Evolutionary conservation across 2,113 vertebrate genomes (phyloP).

Genomic region (Ivindomyrus marchei): DNA sequence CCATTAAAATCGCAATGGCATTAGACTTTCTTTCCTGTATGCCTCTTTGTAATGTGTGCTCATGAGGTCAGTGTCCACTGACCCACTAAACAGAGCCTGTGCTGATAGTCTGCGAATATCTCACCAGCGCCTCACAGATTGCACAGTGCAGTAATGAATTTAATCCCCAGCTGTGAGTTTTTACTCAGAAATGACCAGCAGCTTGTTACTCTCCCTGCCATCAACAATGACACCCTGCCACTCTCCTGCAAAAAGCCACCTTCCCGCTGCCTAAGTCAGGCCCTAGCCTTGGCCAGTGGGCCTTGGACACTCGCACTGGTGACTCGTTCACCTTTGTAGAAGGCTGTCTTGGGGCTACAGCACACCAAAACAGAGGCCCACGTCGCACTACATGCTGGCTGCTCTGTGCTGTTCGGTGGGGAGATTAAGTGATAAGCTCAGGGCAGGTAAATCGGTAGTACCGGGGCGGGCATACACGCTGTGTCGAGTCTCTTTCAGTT

Average conservation of each 20-base stretch:
- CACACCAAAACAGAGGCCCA: neutral
- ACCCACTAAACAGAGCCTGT: neutral
- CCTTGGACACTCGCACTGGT: neutral
- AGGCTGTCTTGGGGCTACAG: neutral
- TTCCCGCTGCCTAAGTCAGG: neutral
- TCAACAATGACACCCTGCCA: neutral
- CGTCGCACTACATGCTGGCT: neutral
- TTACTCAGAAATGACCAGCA: slow-evolving; percentile 3
- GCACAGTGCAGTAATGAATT: neutral
- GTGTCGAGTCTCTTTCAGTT: neutral
- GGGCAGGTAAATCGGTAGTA: neutral
- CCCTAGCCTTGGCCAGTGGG: neutral
- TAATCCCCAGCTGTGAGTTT: neutral
- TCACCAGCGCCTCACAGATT: neutral
- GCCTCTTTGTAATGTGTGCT: neutral
- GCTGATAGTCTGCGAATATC: neutral
- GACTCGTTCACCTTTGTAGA: neutral
- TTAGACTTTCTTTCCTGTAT: neutral
- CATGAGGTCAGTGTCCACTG: neutral
- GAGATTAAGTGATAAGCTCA: neutral
- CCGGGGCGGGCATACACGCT: too few species aligned
- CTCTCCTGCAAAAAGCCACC: neutral
- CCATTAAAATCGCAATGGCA: neutral
- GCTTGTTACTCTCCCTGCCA: neutral
- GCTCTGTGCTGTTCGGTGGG: neutral